phyloP scores from a whole-genome alignment of 2,888 invertebrate genomes.

The Scaeva pyrastri region DNA sequence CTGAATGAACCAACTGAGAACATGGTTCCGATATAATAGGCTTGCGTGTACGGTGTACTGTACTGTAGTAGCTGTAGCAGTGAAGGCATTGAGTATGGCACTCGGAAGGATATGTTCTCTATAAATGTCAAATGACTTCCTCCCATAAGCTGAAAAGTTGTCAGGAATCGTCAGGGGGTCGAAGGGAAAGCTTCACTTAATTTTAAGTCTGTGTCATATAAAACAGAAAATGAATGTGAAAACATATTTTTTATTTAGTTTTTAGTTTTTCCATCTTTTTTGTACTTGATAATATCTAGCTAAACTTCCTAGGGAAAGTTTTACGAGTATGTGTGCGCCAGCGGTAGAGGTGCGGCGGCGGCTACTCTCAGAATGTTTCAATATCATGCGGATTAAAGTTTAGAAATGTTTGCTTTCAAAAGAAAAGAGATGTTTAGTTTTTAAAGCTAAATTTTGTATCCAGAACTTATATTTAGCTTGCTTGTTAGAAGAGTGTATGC shows the following conservation, averaged over 20 bases:
- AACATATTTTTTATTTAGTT: background rate
- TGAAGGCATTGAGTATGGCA: slow-evolving; percentile 40
- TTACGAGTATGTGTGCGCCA: too few relatives aligned
- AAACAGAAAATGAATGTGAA: slow-evolving; percentile 41
- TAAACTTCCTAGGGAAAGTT: slow-evolving; percentile 11
- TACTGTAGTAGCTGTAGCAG: background rate
- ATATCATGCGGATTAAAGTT: slow-evolving; percentile 43
- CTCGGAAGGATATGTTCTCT: slow-evolving; percentile 67
- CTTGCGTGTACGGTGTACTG: slow-evolving; percentile 28
- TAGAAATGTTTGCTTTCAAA: slow-evolving; percentile 24
- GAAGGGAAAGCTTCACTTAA: slow-evolving; percentile 32
- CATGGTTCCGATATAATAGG: slow-evolving; percentile 34
- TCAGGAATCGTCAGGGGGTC: slow-evolving; percentile 11
- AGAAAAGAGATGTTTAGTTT: slow-evolving; percentile 22
- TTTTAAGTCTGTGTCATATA: slow-evolving; percentile 50
- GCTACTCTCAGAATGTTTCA: slow-evolving; percentile 32
- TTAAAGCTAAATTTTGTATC: slow-evolving; percentile 20
- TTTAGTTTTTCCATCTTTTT: background rate
- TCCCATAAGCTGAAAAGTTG: slow-evolving; percentile 41
- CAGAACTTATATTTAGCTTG: slow-evolving; percentile 17
- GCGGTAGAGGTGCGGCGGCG: too few relatives aligned
- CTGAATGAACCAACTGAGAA: slow-evolving; percentile 33
- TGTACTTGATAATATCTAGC: background rate
- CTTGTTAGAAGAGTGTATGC: background rate
- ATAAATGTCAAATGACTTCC: slow-evolving; percentile 74